phyloP scores from a whole-genome alignment of 92 coral and sea anemone species.

The Phenganax stokvisi region DNA sequence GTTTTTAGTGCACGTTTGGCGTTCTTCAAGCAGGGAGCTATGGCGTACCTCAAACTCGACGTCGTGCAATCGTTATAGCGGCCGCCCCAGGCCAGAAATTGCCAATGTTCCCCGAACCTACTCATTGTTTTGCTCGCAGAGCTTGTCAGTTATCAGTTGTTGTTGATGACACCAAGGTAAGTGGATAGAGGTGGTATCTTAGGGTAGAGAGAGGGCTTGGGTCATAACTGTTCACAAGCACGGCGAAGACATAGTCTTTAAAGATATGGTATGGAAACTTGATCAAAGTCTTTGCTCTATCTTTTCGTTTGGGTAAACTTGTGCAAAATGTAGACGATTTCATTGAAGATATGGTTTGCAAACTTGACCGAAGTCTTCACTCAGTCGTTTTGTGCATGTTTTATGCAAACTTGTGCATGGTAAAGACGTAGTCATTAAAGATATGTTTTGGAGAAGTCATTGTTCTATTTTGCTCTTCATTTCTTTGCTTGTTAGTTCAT shows the following conservation, averaged over 20 bases:
- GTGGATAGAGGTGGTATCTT: neutral
- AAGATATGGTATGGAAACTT: too few relatives aligned
- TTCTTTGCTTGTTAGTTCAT: slow-evolving; percentile 44
- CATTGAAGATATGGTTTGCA: too few relatives aligned
- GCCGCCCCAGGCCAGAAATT: slow-evolving; percentile 98
- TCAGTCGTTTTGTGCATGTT: too few relatives aligned
- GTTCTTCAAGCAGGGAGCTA: slow-evolving; percentile 96
- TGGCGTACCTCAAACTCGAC: slow-evolving; percentile 95
- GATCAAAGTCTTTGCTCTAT: too few relatives aligned
- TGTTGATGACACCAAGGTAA: slow-evolving; percentile 86
- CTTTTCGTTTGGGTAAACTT: too few relatives aligned
- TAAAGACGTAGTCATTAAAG: too few relatives aligned
- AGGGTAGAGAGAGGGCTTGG: neutral
- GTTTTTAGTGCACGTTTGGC: slow-evolving; percentile 84
- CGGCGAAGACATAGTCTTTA: neutral
- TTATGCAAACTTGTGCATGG: too few relatives aligned
- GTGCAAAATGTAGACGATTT: too few relatives aligned
- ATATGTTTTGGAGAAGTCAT: too few relatives aligned
- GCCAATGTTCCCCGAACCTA: slow-evolving; percentile 91
- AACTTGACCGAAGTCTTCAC: too few relatives aligned
- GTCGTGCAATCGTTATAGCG: slow-evolving; percentile 91
- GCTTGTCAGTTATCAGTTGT: slow-evolving; percentile 81
- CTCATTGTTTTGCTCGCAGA: slow-evolving; percentile 93
- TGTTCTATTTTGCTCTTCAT: neutral
- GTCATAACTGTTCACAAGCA: neutral